Evolutionary conservation across 1,140 invertebrate genomes (phyloP).

Genomic region (Nilaparvata lugens): DNA sequence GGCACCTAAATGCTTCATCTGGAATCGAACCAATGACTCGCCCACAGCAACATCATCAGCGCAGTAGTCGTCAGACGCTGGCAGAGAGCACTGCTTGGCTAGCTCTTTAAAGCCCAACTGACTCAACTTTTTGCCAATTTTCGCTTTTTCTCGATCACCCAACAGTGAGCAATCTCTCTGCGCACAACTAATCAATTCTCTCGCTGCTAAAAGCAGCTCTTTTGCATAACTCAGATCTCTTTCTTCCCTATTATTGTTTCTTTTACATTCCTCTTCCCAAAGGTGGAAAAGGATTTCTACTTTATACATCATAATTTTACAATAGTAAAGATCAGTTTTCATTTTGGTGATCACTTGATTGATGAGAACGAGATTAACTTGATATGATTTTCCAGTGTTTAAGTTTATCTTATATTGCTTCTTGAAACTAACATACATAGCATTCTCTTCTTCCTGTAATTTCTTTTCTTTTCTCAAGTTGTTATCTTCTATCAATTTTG

Average conservation of each 20-base stretch:
- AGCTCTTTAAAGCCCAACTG: slow-evolving; percentile 19
- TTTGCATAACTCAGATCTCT: not conserved
- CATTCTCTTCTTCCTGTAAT: slow-evolving; percentile 1
- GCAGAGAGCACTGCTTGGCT: slow-evolving; percentile 12
- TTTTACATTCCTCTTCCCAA: slow-evolving; percentile 9
- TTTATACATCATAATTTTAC: slow-evolving; percentile 8
- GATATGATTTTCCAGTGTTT: not conserved
- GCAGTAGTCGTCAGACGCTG: not conserved
- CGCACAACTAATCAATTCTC: not conserved
- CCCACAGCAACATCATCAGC: not conserved
- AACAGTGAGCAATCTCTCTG: not conserved
- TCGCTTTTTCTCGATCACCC: not conserved
- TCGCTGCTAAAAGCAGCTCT: slow-evolving; percentile 5
- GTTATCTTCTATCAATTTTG: not conserved
- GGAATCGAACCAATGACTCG: slow-evolving; percentile 18
- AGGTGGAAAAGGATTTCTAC: not conserved
- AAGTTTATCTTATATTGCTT: slow-evolving; percentile 1
- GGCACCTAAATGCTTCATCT: slow-evolving; percentile 20
- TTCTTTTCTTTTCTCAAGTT: slow-evolving; percentile 14
- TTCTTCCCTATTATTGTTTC: not conserved
- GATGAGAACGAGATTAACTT: not conserved
- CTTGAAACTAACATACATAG: not conserved
- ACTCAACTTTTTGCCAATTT: slow-evolving; percentile 11
- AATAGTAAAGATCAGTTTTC: not conserved
- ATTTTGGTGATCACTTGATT: not conserved